phyloP scores from a whole-genome alignment of 2,797 vertebrate species.

The Ceyx erithaca region DNA sequence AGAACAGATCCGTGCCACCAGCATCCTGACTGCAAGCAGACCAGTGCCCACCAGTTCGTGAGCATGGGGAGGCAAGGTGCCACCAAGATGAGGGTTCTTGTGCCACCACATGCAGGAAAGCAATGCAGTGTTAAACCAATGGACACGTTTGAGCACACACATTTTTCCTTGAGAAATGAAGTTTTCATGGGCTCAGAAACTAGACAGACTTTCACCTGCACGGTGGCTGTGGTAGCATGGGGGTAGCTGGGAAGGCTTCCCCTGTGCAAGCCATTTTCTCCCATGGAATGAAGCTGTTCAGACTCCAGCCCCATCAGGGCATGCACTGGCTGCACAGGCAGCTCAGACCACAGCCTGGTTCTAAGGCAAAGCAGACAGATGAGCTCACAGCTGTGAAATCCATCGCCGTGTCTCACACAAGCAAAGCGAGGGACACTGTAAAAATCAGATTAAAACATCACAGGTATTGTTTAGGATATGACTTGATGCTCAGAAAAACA shows the following conservation, averaged over 20 bases:
- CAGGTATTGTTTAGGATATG: not conserved
- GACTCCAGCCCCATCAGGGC: not conserved
- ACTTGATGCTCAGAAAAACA: not conserved
- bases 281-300: not conserved
- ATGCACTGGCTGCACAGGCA: not conserved
- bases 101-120: not conserved
- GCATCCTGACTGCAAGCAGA: rapidly evolving
- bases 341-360: not conserved
- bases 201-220: not conserved
- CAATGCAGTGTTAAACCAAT: not conserved
- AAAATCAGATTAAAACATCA: rapidly evolving
- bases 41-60: rapidly evolving
- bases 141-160: rapidly evolving
- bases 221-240: not conserved
- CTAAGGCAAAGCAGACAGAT: not conserved
- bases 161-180: not conserved
- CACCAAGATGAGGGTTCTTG: not conserved
- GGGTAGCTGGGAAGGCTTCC: not conserved
- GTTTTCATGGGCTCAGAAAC: not conserved
- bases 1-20: not conserved
- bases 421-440: not conserved
- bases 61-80: not conserved
- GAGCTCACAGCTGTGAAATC: not conserved
- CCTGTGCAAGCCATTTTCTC: not conserved
- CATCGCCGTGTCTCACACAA: not conserved